Percentiles rank a stretch among this genome's conserved stretches.
phyloP scores from a whole-genome alignment of 2,113 vertebrate species.

The Forbesichthys agassizii region DNA sequence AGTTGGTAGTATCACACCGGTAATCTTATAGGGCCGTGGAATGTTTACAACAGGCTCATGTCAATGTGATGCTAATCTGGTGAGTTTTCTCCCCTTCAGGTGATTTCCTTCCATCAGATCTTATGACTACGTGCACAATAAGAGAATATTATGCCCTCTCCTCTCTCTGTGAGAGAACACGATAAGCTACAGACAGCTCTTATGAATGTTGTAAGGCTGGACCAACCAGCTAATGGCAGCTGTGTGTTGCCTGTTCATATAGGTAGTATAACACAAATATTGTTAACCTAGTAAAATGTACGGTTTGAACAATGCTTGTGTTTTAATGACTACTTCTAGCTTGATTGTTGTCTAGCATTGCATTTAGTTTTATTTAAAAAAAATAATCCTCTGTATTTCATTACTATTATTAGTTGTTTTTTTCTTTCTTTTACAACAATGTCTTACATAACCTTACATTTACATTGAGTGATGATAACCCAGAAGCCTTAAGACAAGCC shows the following conservation, averaged over 20 bases:
- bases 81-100: conserved; percentile 10
- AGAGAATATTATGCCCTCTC: neutral
- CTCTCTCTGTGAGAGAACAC: neutral
- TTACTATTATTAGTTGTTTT: neutral
- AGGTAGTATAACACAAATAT: neutral
- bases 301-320: neutral
- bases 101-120: conserved; percentile 13
- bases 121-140: conserved; percentile 29
- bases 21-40: conserved; percentile 21
- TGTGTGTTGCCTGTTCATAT: neutral
- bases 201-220: neutral
- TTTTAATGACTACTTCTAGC: too few species aligned
- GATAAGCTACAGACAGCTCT: neutral
- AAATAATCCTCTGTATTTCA: neutral
- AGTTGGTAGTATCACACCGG: conserved; percentile 18
- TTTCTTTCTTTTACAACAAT: neutral
- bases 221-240: neutral
- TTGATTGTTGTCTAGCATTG: too few species aligned
- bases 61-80: conserved; percentile 32
- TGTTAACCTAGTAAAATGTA: neutral
- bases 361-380: too few species aligned
- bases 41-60: conserved; percentile 19
- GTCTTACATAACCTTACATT: neutral
- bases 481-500: neutral
- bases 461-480: neutral